Evolutionary conservation across 2,113 vertebrate species (phyloP), one percentile per base, ranked within the genome.

Genomic region (Prietella phreatophila): DNA sequence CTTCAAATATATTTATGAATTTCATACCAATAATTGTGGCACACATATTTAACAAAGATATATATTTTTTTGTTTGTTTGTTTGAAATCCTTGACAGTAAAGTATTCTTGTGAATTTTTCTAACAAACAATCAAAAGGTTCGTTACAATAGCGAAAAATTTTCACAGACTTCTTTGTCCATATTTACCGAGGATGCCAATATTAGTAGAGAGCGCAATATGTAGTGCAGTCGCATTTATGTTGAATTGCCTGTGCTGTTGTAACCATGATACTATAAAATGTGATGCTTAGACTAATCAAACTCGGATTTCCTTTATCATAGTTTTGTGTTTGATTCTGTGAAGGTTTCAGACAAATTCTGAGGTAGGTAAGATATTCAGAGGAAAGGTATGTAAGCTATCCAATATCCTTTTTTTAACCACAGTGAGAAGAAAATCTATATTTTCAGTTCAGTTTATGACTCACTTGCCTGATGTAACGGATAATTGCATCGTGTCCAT

Each of bases 391-490:
- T 82, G 15, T 80, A 80, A 80, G 15, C 30, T 55, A 80, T 80
- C 27, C 50, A 56, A 30, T 30, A 53, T 85, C 63, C 76, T 71
- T 82, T 63, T 84, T 83, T 73, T 65, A 36, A 55, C 33, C 56
- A 53, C 47, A 75, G 42, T 85, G 58, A 84, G 61, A 63, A 15
- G 47, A 85, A 78, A 84, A 83, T 60, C 69, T 69, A 78, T 85
- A 78, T 90, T 84, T 82, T 84, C 83, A 83, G 87, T 58, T 85
- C 67, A 39, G 88, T 83, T 88, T 90, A 89, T 92, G 90, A 92
- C 76, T 91, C 91, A 91, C 76, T 81, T 60, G 81, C 76, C 89
- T 90, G 91, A 92, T 91, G 89, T 88, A 89, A 90, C 89, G 75
- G 89, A 91, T 91, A 92, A 91, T 91, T 91, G 89, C 87, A 87